Conservation (phyloP, 2,888 invertebrate genomes). For the Tigriopus californicus region DNA sequence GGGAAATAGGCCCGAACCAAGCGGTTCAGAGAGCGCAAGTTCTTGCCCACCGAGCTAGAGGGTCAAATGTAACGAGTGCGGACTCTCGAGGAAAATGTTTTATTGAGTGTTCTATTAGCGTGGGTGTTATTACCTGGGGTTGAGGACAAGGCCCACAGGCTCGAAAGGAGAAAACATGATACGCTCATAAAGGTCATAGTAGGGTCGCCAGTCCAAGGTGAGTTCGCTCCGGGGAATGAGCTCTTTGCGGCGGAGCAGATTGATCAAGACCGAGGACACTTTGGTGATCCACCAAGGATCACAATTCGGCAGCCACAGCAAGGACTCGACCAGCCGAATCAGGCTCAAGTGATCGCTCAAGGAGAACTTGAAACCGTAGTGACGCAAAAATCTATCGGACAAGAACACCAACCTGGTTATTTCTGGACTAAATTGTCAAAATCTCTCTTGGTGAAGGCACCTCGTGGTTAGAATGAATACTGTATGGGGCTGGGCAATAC, state of each 20-base stretch:
- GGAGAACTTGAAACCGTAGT: constrained; percentile 68
- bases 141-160: constrained; percentile 37
- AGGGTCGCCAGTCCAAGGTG: constrained; percentile 61
- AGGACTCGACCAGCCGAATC: constrained; percentile 36
- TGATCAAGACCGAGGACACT: constrained; percentile 40
- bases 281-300: constrained; percentile 53
- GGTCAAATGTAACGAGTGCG: constrained; percentile 5
- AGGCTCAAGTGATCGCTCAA: constrained; percentile 73
- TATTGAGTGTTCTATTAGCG: constrained; percentile 17
- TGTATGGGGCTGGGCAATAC: neutral
- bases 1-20: constrained; percentile 39
- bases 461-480: no score
- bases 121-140: constrained; percentile 31
- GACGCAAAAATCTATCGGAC: constrained; percentile 51
- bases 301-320: constrained; percentile 52
- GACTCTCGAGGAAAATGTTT: neutral
- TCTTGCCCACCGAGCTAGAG: constrained; percentile 21
- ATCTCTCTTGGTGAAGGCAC: neutral
- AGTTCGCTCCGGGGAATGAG: constrained; percentile 44
- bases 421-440: neutral
- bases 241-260: constrained; percentile 46
- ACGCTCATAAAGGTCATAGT: constrained; percentile 46
- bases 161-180: constrained; percentile 35
- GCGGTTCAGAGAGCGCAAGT: constrained; percentile 23
- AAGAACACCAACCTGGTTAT: constrained; percentile 15